These are phyloP conservation scores for Penaeus vannamei DNA, from an alignment of 1,140 invertebrate species.

Conservation along the genomic window DNA sequence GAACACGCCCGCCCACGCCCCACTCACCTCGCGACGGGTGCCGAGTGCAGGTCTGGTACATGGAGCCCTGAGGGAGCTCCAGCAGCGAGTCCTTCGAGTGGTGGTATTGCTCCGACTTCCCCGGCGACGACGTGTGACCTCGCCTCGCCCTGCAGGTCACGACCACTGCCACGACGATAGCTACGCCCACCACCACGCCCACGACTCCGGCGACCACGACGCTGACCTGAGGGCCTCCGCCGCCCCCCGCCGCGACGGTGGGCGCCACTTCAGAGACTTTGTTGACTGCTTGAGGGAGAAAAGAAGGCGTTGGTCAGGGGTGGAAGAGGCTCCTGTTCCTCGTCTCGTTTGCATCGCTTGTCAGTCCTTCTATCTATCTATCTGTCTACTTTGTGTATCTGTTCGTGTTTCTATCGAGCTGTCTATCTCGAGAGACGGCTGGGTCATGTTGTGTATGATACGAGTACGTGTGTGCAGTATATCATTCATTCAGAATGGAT, in stretches of 20 bases:
- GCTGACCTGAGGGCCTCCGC: slow-evolving; percentile 36
- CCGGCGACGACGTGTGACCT: slow-evolving; percentile 26
- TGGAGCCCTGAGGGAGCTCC: slow-evolving; percentile 21
- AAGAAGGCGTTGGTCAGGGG: neutral
- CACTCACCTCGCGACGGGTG: slow-evolving; percentile 47
- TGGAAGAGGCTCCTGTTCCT: too few relatives aligned
- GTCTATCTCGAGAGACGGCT: too few relatives aligned
- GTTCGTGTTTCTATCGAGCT: too few relatives aligned
- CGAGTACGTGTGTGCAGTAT: too few relatives aligned
- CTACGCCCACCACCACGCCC: slow-evolving; percentile 53
- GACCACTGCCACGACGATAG: slow-evolving; percentile 54
- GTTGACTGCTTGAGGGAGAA: slow-evolving; percentile 11
- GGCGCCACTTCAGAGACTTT: neutral
- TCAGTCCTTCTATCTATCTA: too few relatives aligned
- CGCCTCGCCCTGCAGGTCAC: slow-evolving; percentile 50
- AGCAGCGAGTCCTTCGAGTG: slow-evolving; percentile 39
- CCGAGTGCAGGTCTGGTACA: slow-evolving; percentile 43
- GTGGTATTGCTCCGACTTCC: slow-evolving; percentile 35
- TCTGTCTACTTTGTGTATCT: too few relatives aligned
- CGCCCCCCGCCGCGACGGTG: neutral
- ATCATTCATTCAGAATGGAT: too few relatives aligned
- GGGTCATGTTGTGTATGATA: too few relatives aligned
- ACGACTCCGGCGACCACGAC: slow-evolving; percentile 48
- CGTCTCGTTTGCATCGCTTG: too few relatives aligned
- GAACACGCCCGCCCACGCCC: too few relatives aligned